phyloP scores from a whole-genome alignment of 2,113 vertebrate species.

The Egretta garzetta region DNA sequence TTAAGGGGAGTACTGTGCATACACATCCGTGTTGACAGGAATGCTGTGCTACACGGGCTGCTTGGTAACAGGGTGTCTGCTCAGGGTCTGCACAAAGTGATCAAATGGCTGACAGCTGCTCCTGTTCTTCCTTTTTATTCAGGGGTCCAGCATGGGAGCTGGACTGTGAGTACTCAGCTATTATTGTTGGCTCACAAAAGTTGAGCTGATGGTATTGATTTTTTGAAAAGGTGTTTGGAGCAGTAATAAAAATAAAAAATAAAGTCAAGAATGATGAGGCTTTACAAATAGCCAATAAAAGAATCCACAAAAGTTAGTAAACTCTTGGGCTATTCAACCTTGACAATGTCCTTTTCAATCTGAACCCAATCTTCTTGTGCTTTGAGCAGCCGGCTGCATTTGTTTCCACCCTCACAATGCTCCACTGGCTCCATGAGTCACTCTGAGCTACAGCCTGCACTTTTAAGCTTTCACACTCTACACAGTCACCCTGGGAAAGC shows the following conservation, averaged over 20 bases:
- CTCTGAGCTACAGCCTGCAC: background rate
- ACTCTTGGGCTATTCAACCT: conserved; percentile 27
- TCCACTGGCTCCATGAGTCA: background rate
- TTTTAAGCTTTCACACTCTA: background rate
- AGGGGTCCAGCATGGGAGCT: background rate
- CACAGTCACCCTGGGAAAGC: background rate
- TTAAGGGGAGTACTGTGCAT: background rate
- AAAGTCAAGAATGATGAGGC: conserved; percentile 24
- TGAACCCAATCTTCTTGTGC: background rate
- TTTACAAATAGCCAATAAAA: conserved; percentile 31
- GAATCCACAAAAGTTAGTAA: conserved; percentile 9
- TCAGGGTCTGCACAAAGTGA: background rate
- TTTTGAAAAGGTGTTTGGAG: conserved; percentile 23
- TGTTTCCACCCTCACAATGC: conserved; percentile 6
- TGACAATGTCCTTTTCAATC: conserved; percentile 31
- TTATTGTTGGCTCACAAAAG: conserved; percentile 6
- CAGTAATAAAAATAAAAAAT: conserved; percentile 39
- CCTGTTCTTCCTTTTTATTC: background rate
- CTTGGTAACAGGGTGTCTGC: background rate
- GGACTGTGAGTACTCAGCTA: background rate
- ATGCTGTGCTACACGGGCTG: background rate
- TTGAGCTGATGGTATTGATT: conserved; percentile 34
- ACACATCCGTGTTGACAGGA: accelerated
- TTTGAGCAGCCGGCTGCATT: background rate
- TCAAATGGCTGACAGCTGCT: background rate